Base-by-base conservation (phyloP, 2,113 vertebrate species). In the Garra rufa region DNA sequence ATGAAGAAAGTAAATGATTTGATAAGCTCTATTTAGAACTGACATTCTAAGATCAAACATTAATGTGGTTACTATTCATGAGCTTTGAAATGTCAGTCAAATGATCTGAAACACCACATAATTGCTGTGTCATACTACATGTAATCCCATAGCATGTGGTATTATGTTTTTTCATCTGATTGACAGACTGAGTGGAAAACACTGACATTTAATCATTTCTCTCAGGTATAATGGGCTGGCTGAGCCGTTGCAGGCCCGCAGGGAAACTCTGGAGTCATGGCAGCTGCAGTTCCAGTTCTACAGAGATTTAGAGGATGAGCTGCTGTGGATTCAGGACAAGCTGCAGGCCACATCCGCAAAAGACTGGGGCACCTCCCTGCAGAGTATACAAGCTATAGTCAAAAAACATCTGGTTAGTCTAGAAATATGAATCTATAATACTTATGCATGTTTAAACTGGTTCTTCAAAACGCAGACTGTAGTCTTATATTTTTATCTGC, bases 401-500 rank as follows among this genome's bases (percentile, higher is more conserved):
- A 94, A 95, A 86, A 96, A 96, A 82, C 96, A 97, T 83, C 96
- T 97, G 96, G 97, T 97, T 87, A 30, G 19, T 81, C 44, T 14
- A 9, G 61, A 69, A 78, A 38, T 59, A 43, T 1, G 24, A 21
- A 24, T 34, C 19, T 14, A 21, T 15, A 11, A 59, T 30, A 46
- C 79, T 13, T 10, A 17, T 65, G 74, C n/a, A 41, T 83, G 17
- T 61, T 69, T 79, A 55, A n/a, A 30, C 41, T 21, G 41, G 65
- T 69, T 30, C 65, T 69, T 41, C 34, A 21, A 41, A 69, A 41
- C 65, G 17, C 4, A 63, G 77, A 43, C 30, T 59, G 28, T 28
- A 38, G 19, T 44, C 5, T 10, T 55, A 46, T 24, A 28, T 80
- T 63, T 79, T 44, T n/a, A 30, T 34, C 26, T 43, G 34, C 21